Conservation (phyloP, 2,888 invertebrate species). For the Cephus pulcher region DNA sequence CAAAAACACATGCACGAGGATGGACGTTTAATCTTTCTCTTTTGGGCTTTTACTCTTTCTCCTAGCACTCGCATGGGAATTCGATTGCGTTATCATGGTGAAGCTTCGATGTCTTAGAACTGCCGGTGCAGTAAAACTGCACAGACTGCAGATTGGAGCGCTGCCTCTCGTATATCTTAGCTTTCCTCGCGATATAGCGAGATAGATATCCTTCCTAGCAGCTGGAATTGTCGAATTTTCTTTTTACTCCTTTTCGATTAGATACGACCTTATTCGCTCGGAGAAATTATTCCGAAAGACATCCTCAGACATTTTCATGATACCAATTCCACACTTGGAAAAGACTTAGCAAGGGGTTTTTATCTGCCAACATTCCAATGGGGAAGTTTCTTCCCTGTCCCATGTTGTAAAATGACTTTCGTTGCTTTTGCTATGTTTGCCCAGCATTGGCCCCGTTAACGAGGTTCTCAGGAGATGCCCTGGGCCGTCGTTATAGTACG, state of each 20-base stretch:
- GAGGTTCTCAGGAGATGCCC: neutral
- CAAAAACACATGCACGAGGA: neutral
- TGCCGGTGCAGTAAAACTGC: neutral
- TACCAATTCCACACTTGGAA: neutral
- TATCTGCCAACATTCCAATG: neutral
- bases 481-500: neutral
- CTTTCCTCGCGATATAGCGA: neutral
- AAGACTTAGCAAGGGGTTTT: neutral
- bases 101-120: neutral
- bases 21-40: neutral
- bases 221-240: neutral
- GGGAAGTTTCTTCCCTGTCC: neutral
- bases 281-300: neutral
- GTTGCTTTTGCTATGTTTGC: neutral
- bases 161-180: neutral
- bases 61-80: neutral
- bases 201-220: neutral
- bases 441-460: neutral
- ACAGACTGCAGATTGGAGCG: constrained; percentile 1
- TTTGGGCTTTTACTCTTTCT: neutral
- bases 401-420: neutral
- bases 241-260: neutral
- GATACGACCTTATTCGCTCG: neutral
- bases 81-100: neutral
- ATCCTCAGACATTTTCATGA: neutral